Evolutionary conservation across 2,888 invertebrate genomes (phyloP), one percentile per base, ranked within the genome.

Genomic region (Ommatoiulus sabulosus): DNA sequence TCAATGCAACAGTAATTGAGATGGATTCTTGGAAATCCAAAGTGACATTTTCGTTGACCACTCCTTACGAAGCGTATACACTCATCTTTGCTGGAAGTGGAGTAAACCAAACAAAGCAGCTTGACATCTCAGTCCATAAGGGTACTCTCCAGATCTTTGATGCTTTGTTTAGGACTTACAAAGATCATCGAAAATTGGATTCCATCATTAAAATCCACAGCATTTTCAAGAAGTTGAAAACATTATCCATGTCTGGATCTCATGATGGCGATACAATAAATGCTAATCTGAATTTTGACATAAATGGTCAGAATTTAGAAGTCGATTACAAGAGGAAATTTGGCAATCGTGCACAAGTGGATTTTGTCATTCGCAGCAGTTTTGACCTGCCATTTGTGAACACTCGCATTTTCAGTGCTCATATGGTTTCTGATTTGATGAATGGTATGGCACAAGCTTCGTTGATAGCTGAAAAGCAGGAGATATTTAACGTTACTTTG

Each of bases 201-300:
- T 72, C 72, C 72, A 24, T 8, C 20, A 72, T 24, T 7, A 72
- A 24, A 24, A 72, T 72, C 20, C 20, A 20, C 10, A 72, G 72
- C 72, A 35, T 72, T 43, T 35, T n/a, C 57, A 44, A 87, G 72
- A 87, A 72, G 72, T 72, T 63, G 44, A 87, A 35, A 72, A 24
- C 87, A 63, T 44, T 63, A 35, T 87, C 87, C 10, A 1, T 7
- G n/a, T 87, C 87, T 6, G 24, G 5, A 24, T 72, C 20, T 24
- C 72, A 6, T 8, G 20, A 72, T 3, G 24, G 6, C 24, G 8
- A 24, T 5, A 20, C n/a, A 24, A 24, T 0, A 72, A 24, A 24
- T 72, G 24, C 10, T 72, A 20, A 72, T 24, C 72, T 72, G 20
- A 72, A 24, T 72, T n/a, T 20, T 72, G 72, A 72, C 24, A 20